Evolutionary conservation across 2,888 invertebrate genomes (phyloP).

Genomic region (Abrostola triplasia): DNA sequence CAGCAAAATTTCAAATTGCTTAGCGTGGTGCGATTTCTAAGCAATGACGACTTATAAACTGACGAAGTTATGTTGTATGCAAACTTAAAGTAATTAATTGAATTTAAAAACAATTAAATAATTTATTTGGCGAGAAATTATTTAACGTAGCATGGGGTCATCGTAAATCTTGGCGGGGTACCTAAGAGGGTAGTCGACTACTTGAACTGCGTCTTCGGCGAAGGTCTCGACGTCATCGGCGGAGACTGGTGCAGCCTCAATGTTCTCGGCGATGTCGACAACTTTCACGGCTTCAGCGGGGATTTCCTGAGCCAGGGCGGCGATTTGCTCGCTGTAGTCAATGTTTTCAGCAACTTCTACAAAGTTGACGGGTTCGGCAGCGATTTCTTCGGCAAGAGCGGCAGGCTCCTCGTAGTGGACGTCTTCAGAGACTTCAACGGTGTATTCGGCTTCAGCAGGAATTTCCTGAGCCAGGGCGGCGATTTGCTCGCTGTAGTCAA

Average conservation of each 20-base stretch:
- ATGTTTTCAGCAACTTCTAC: constrained; percentile 28
- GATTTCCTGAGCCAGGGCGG: constrained; percentile 15
- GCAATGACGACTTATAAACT: too few relatives aligned
- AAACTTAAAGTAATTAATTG: too few relatives aligned
- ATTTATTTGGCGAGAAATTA: not conserved
- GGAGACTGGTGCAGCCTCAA: constrained; percentile 25
- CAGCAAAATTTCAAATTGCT: too few relatives aligned
- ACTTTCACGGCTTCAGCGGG: constrained; percentile 13
- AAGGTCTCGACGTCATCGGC: constrained; percentile 1
- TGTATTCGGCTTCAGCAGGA: constrained; percentile 12
- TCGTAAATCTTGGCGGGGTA: constrained; percentile 51
- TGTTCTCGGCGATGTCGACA: constrained; percentile 20
- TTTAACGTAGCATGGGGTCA: constrained; percentile 58
- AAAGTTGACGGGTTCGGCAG: constrained; percentile 15
- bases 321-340: not conserved
- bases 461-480: not conserved
- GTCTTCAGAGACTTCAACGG: constrained; percentile 30
- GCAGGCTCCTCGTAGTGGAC: not conserved
- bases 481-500: not conserved
- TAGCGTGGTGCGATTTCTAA: too few relatives aligned
- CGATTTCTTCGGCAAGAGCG: constrained; percentile 15
- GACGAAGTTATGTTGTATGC: too few relatives aligned
- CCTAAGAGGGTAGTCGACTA: constrained; percentile 19
- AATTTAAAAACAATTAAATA: too few relatives aligned
- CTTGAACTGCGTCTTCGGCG: constrained; percentile 3